Evolutionary conservation across 2,888 invertebrate genomes (phyloP).

Genomic region (Melieria picta): DNA sequence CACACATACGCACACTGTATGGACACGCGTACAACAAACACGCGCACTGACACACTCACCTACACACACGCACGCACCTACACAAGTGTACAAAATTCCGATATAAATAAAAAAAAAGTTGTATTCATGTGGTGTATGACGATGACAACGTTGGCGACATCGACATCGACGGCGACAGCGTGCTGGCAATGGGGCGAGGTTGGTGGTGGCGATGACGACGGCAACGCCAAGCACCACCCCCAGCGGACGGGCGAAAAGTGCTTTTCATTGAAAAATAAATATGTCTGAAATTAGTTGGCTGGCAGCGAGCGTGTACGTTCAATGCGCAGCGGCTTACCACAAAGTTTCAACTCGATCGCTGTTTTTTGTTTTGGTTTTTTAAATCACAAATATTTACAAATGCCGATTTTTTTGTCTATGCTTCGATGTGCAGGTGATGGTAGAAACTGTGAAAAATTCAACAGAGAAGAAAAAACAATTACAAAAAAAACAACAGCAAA

Average conservation of each 20-base stretch:
- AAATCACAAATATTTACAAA: neutral
- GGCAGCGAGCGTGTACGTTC: neutral
- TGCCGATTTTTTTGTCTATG: neutral
- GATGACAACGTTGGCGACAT: constrained; percentile 2
- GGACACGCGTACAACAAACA: constrained; percentile 31
- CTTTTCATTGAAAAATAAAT: neutral
- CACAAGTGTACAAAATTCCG: constrained; percentile 4
- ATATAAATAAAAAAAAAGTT: constrained; percentile 18
- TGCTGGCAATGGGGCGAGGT: neutral
- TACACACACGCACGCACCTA: neutral
- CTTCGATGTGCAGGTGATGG: neutral
- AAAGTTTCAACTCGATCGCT: neutral
- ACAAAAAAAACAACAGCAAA: neutral
- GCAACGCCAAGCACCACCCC: neutral
- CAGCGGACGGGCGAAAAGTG: neutral
- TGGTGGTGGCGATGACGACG: neutral
- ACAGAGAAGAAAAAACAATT: constrained; percentile 4
- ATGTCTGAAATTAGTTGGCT: neutral
- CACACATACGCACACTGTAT: constrained; percentile 21
- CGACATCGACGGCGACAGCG: neutral
- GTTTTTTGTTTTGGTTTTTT: neutral
- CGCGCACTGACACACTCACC: constrained; percentile 15
- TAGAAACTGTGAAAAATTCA: constrained; percentile 1
- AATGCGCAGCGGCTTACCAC: no score
- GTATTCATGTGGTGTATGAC: constrained; percentile 6